These are phyloP conservation scores for Aspidiotus rigidus DNA, from an alignment of 2,888 invertebrate species.

Conservation along the genomic window DNA sequence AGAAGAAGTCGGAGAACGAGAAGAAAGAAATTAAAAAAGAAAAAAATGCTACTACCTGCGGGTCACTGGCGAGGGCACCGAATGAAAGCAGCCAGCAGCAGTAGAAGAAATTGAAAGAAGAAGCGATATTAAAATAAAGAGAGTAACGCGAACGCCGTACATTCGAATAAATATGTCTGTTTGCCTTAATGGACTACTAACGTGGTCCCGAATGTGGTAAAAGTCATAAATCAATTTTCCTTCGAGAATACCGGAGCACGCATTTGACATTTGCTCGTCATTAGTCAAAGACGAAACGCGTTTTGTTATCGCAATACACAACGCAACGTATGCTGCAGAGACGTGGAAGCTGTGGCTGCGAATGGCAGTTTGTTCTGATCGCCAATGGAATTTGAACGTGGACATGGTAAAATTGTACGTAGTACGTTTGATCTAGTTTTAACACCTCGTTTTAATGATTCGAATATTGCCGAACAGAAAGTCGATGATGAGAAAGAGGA, in stretches of 20 bases:
- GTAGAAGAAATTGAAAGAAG: constrained; percentile 14
- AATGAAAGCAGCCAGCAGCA: not conserved
- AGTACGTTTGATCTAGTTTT: no score
- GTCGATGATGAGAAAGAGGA: no score
- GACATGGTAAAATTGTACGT: no score
- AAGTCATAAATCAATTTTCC: constrained; percentile 2
- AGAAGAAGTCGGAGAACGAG: not conserved
- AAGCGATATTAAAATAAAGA: constrained; percentile 9
- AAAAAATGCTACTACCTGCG: not conserved
- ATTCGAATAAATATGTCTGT: not conserved
- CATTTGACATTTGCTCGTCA: constrained; percentile 4
- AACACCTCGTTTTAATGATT: no score
- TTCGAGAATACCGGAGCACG: not conserved
- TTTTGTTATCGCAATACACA: not conserved
- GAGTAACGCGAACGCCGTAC: not conserved
- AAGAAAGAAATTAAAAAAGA: not conserved
- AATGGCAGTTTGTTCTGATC: not conserved
- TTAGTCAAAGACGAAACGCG: not conserved
- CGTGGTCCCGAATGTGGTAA: constrained; percentile 1
- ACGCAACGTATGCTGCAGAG: not conserved
- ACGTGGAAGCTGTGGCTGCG: not conserved
- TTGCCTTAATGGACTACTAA: not conserved
- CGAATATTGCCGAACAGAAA: no score
- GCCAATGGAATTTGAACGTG: no score
- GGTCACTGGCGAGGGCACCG: not conserved